Conservation (phyloP, 2,797 vertebrate genomes). For the Aratinga solstitialis region DNA sequence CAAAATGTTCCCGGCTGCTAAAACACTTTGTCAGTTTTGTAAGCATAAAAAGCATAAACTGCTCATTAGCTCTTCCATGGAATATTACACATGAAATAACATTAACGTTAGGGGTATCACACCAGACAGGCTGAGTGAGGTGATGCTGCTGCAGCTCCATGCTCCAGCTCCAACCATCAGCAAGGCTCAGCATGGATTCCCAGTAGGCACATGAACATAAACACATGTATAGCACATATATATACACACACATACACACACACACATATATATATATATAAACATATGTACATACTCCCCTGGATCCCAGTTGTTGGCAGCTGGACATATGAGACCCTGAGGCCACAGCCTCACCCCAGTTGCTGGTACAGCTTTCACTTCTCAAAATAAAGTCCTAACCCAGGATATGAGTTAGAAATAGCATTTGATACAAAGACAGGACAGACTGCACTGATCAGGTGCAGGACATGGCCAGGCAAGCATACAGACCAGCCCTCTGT, state of each 20-base stretch:
- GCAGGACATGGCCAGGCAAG: not conserved
- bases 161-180: not conserved
- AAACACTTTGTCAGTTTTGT: not conserved
- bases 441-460: not conserved
- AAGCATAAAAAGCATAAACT: not conserved
- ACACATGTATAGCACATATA: not conserved
- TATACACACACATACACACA: accelerated
- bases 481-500: not conserved
- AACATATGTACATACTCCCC: not conserved
- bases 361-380: not conserved
- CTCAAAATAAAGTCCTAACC: not conserved
- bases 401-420: not conserved
- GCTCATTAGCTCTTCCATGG: not conserved
- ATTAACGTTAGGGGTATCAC: not conserved
- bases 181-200: not conserved
- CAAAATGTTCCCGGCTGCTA: not conserved
- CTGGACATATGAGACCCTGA: not conserved
- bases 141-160: not conserved
- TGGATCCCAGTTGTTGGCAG: not conserved
- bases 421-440: not conserved
- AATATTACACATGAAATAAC: not conserved
- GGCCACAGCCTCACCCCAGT: not conserved
- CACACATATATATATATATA: accelerated
- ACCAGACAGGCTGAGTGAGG: not conserved
- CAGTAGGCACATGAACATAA: too few relatives aligned